A percentile compares a stretch with the other conserved stretches of the same genome.
Conservation (phyloP, 1,140 invertebrate species). For the Neomicropteryx cornuta region DNA sequence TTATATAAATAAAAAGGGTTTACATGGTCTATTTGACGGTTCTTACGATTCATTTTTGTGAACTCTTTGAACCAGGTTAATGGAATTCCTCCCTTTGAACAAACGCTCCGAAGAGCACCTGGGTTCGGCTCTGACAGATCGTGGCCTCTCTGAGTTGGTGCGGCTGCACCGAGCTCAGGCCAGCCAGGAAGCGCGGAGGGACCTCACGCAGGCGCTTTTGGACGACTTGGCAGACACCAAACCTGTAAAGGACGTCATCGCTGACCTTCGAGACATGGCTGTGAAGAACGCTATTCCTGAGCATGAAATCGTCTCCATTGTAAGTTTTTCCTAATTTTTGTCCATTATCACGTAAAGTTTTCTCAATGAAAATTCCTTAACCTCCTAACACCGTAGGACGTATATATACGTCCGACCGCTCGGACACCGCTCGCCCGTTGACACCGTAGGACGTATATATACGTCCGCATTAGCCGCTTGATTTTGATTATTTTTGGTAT, state of each 20-base stretch:
- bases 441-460: too few relatives aligned
- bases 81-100: slow-evolving; percentile 89
- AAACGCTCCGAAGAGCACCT: slow-evolving; percentile 86
- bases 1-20: too few relatives aligned
- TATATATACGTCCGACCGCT: too few relatives aligned
- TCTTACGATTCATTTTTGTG: slow-evolving; percentile 13
- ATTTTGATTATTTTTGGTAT: too few relatives aligned
- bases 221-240: slow-evolving; percentile 77
- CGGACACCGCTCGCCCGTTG: too few relatives aligned
- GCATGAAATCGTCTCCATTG: slow-evolving; percentile 76
- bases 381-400: too few relatives aligned
- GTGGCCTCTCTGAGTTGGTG: slow-evolving; percentile 77
- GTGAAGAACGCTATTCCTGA: slow-evolving; percentile 71
- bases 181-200: slow-evolving; percentile 73
- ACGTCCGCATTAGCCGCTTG: too few relatives aligned
- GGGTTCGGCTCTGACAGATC: slow-evolving; percentile 71
- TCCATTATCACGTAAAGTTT: slow-evolving; percentile 1
- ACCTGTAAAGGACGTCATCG: slow-evolving; percentile 68
- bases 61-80: too few relatives aligned
- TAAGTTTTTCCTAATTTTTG: slow-evolving; percentile 29
- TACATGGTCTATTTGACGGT: too few relatives aligned
- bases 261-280: slow-evolving; percentile 78
- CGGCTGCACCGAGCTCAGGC: slow-evolving; percentile 84
- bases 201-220: slow-evolving; percentile 46
- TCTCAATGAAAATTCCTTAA: slow-evolving; percentile 1